These are phyloP conservation scores for Napeogenes sylphis DNA, from an alignment of 2,888 invertebrate genomes.

Conservation along the genomic window DNA sequence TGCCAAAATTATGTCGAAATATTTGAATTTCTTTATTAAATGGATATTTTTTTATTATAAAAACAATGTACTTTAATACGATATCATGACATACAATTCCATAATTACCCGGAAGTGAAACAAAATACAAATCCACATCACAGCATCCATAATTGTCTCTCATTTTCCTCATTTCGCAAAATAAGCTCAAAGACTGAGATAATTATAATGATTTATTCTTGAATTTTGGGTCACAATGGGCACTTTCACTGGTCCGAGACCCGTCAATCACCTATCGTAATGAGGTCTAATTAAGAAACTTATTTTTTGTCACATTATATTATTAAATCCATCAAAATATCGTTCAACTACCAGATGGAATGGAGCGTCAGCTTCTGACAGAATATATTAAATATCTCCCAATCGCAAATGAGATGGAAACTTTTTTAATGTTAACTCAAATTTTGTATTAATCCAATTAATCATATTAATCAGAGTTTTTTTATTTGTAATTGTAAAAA, in stretches of 20 bases:
- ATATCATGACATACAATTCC: too few relatives aligned
- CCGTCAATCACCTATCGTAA: constrained; percentile 32
- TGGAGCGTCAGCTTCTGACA: neutral
- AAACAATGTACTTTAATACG: too few relatives aligned
- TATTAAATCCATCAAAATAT: constrained; percentile 32
- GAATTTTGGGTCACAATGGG: constrained; percentile 26
- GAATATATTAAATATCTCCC: neutral
- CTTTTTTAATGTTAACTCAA: too few relatives aligned
- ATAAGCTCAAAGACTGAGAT: constrained; percentile 8
- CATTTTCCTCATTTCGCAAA: constrained; percentile 5
- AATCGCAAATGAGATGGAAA: too few relatives aligned
- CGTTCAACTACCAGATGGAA: constrained; percentile 15
- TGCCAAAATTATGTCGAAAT: neutral
- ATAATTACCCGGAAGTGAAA: neutral
- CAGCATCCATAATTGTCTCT: neutral
- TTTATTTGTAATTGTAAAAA: too few relatives aligned
- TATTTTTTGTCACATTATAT: constrained; percentile 33
- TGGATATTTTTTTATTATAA: neutral
- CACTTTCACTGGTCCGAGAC: constrained; percentile 29
- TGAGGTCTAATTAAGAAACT: constrained; percentile 35
- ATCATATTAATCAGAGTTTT: too few relatives aligned
- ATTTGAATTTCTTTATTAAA: neutral
- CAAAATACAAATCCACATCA: neutral
- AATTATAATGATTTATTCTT: constrained; percentile 27
- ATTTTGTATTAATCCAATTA: too few relatives aligned